Base-by-base conservation (phyloP, 2,113 vertebrate species). In the Rhinoptilus africanus region DNA sequence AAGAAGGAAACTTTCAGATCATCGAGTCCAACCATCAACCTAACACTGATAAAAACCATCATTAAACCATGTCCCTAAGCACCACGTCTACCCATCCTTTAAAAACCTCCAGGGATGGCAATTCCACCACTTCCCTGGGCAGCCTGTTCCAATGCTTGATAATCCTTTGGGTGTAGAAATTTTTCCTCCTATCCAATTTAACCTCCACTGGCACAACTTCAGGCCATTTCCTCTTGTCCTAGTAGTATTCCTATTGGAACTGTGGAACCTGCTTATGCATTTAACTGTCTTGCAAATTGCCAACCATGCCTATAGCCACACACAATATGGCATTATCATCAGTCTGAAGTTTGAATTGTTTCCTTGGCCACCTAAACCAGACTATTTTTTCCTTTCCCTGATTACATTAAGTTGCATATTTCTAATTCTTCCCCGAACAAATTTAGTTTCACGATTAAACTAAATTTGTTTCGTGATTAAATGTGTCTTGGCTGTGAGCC, bases 381-480 rank as follows among this genome's bases (percentile, higher is more conserved):
- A 9, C 28, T 75, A 66, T 56, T 84, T 15, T 75, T 95, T 89
- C 69, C 87, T 22, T 68, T 96, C 60, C 76, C 45, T 85, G 60
- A 57, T 93, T 90, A 85, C 67, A 88, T 91, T 90, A 92, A 93
- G 67, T 91, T 86, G 43, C 34, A 84, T 86, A 80, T 37, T 88
- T 93, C 41, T 92, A 91, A 93, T 94, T 95, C 88, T 90, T 96
- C 75, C 60, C 59, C 68, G 91, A 93, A 95, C 47, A 96, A 96
- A 94, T 94, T 71, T 62, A 77, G 72, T 88, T 95, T 93, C 85
- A 80, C 0, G 0, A 93, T 94, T 96, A 90, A 92, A 90, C 92
- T 95, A 95, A 94, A 96, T 95, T 95, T 67, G 26, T 93, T 95
- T 92, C 79, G 47, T 96, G 75, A 94, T 96, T 93, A 94, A 94